Percentiles rank a stretch among this genome's conserved stretches.
Evolutionary conservation across 2,113 vertebrate species (phyloP).

Genomic region (Dipodomys ordii): DNA sequence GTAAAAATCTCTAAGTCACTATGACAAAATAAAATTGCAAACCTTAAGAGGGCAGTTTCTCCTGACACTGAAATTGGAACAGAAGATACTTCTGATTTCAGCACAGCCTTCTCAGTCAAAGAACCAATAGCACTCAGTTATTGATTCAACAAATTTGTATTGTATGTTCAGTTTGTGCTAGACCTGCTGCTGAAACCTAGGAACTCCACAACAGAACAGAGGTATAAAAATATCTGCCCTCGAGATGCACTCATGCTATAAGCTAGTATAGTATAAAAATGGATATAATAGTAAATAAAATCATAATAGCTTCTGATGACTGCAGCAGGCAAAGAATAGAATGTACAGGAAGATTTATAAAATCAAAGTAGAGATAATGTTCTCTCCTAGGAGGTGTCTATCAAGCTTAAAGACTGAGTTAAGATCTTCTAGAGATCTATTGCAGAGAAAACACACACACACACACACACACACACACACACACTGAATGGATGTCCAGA

Average conservation of each 20-base stretch:
- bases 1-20: neutral
- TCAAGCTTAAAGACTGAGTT: neutral
- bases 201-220: neutral
- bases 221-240: neutral
- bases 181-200: neutral
- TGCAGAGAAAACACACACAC: neutral
- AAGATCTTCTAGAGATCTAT: neutral
- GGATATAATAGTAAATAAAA: neutral
- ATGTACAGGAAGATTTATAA: neutral
- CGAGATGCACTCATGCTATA: neutral
- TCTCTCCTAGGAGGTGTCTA: neutral
- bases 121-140: neutral
- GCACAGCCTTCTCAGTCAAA: neutral
- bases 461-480: no score
- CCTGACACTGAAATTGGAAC: neutral
- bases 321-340: neutral
- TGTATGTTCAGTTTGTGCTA: neutral
- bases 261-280: neutral
- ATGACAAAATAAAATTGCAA: neutral
- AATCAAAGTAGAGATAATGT: no score
- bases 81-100: constrained; percentile 17
- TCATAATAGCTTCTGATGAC: neutral
- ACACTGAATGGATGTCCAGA: neutral
- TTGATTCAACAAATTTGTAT: neutral
- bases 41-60: neutral